phyloP scores from a whole-genome alignment of 2,888 invertebrate species.

The Hoplodrina blanda region DNA sequence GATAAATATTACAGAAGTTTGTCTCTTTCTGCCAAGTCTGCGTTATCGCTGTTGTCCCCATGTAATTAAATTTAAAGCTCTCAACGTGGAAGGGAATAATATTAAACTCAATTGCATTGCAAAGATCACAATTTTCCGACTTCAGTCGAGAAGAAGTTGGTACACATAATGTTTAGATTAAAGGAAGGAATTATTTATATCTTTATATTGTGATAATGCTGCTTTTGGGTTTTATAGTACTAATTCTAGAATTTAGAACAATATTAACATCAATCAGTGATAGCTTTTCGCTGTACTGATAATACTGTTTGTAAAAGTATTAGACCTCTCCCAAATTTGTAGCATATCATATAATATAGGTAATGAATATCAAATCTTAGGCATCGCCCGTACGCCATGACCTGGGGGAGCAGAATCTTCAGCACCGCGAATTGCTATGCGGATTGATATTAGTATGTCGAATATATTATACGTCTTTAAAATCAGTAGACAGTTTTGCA shows the following conservation, averaged over 20 bases:
- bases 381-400: neutral
- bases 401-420: no score
- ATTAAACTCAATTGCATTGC: conserved; percentile 88
- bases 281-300: neutral
- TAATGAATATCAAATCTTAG: neutral
- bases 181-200: conserved; percentile 23
- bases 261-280: neutral
- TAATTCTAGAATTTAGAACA: neutral
- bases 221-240: conserved; percentile 5
- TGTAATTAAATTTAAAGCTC: conserved; percentile 89
- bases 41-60: conserved; percentile 83
- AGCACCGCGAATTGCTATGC: no score
- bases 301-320: neutral
- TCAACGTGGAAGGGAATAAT: conserved; percentile 85
- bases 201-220: conserved; percentile 7
- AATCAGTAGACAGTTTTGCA: neutral
- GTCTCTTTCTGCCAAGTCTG: conserved; percentile 70
- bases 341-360: neutral
- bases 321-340: neutral
- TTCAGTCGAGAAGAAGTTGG: conserved; percentile 70
- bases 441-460: no score
- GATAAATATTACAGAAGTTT: conserved; percentile 49
- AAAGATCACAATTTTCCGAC: conserved; percentile 86
- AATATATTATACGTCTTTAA: neutral
- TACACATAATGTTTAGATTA: conserved; percentile 63